Percentiles rank a stretch among this genome's conserved stretches.
Conservation (phyloP, 1,140 invertebrate species). For the Zophobas morio region DNA sequence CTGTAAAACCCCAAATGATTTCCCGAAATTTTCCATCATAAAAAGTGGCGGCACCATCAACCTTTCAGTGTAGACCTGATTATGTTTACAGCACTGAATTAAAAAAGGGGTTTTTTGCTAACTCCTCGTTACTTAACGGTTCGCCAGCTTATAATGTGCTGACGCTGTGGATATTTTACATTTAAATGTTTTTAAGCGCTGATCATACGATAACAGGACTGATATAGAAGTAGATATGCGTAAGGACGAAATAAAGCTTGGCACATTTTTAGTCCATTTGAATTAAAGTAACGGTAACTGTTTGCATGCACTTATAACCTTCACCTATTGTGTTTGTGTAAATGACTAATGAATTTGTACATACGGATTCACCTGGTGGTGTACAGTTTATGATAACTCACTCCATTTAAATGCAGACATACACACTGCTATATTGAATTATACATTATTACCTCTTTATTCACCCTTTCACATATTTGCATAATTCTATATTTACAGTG, state of each 20-base stretch:
- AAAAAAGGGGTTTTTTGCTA: background rate
- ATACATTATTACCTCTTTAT: slow-evolving; percentile 41
- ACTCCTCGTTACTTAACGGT: too few relatives aligned
- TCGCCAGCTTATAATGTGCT: too few relatives aligned
- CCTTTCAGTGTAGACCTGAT: slow-evolving; percentile 5
- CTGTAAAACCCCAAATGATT: slow-evolving; percentile 10
- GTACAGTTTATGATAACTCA: slow-evolving; percentile 23
- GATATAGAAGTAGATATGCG: too few relatives aligned
- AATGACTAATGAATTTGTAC: background rate
- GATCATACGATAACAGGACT: too few relatives aligned
- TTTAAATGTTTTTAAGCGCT: too few relatives aligned
- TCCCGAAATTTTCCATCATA: slow-evolving; percentile 12
- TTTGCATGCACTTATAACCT: too few relatives aligned
- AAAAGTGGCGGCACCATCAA: background rate
- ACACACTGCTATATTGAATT: slow-evolving; percentile 31
- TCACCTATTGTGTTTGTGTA: too few relatives aligned
- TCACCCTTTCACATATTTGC: slow-evolving; percentile 40
- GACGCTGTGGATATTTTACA: too few relatives aligned
- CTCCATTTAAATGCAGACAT: slow-evolving; percentile 21
- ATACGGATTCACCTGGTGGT: slow-evolving; percentile 10
- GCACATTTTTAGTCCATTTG: too few relatives aligned
- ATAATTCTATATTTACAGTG: slow-evolving; percentile 41
- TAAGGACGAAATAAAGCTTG: too few relatives aligned
- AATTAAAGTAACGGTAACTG: too few relatives aligned
- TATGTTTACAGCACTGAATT: background rate